Base-by-base conservation (phyloP, 2,113 vertebrate genomes). In the Nannobrachium achirus region DNA sequence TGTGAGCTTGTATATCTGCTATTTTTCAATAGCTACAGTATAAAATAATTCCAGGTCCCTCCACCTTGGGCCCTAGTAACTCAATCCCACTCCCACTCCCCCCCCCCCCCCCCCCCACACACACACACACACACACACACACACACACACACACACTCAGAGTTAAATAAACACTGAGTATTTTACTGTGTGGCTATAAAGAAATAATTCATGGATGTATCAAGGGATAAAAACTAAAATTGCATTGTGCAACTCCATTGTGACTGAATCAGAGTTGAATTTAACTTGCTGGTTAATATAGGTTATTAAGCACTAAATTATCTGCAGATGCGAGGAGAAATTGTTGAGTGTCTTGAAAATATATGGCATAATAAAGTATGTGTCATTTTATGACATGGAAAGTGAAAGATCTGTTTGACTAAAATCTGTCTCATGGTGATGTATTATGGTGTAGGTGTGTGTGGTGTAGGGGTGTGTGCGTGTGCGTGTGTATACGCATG, bases 351-450 rank as follows among this genome's bases (percentile, higher is more conserved):
- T 41, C 9, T 15, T 39, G 7, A 56, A 38, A 38, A 10, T 25
- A 40, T 16, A 7, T 39, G 8, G 10, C 1, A 14, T 2, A 40
- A 40, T 46, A 39, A 7, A 50, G n/a, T 7, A 39, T 52, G 7
- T 11, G 7, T 45, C n/a, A 11, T 64, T 45, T 61, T 40, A 60
- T 44, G 67, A 67, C 41, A 60, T 53, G 15, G 42, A 66, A 81
- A 77, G 66, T 52, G 14, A 71, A 61, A 80, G 71, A 57, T 56
- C 8, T 15, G 14, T 67, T 10, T 73, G 74, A 77, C 69, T 78
- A 74, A 86, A 81, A 82, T 33, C 50, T 0, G 8, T 1, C 66
- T 71, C 42, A 55, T 66, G 53, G 13, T 66, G 41, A 73, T 57
- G 44, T n/a, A 16, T 42, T 59, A 57, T 25, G n/a, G 33, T 14